Evolutionary conservation across 2,113 vertebrate genomes (phyloP).

Genomic region (Syngnathoides biaculeatus): DNA sequence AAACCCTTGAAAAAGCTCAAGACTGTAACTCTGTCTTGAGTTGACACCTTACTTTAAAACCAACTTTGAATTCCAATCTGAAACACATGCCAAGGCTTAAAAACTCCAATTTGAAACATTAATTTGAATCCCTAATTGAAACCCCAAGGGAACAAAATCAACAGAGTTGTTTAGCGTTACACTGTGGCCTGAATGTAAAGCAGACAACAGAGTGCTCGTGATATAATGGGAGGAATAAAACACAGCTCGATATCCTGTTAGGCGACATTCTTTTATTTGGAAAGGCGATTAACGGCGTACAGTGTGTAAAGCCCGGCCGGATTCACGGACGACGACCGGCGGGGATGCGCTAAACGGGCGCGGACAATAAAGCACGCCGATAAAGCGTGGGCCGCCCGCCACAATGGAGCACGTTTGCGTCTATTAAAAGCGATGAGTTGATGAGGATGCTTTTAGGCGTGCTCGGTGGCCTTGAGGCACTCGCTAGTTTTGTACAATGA

Average conservation of each 20-base stretch:
- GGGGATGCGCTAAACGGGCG: constrained; percentile 11
- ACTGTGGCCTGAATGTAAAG: background rate
- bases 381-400: background rate
- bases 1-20: background rate
- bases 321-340: constrained; percentile 17
- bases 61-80: background rate
- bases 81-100: background rate
- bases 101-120: background rate
- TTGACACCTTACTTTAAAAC: background rate
- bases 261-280: constrained; percentile 8
- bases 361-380: constrained; percentile 9
- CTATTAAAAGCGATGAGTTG: background rate
- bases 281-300: constrained; percentile 20
- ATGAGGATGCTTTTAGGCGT: constrained; percentile 1
- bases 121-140: background rate
- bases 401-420: background rate
- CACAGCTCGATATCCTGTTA: background rate
- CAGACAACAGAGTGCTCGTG: background rate
- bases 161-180: background rate
- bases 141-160: background rate
- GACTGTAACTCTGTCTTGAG: background rate
- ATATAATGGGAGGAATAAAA: background rate
- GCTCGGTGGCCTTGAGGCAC: constrained; percentile 23
- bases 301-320: constrained; percentile 9
- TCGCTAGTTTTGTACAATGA: background rate